Evolutionary conservation across 2,888 invertebrate species (phyloP), one percentile per base, ranked within the genome.

Genomic region (Napeogenes inachia): DNA sequence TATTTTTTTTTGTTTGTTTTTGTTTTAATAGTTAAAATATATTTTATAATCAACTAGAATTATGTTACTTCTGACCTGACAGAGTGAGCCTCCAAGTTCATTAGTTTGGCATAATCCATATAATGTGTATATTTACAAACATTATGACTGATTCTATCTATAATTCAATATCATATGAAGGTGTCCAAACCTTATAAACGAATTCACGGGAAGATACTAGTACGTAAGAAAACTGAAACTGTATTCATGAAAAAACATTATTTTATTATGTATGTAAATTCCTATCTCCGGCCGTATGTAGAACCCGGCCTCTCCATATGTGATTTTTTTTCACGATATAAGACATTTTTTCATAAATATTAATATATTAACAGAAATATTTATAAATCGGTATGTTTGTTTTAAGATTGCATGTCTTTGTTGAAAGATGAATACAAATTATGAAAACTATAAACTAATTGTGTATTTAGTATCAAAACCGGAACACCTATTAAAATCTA

Each of bases 211-310:
- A 10, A 30, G 10, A 2, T 2, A 50, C 10, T 50, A 50, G 50
- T 50, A 30, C 12, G 4, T 6, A 50, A 50, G 30, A 30, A 50
- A 10, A 50, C 30, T 12, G 30, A 30, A 21, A 30, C 10, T 30
- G 8, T 50, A 50, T 50, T 21, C 50, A 50, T 50, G 50, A 30
- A 50, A 30, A 21, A 30, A 50, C 50, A 50, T 50, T 30, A 50
- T 30, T 50, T 50, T 50, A 50, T 50, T 50, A 50, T 50, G 50
- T 50, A 50, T 50, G 50, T 50, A 50, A 50, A 50, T 50, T 30
- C 50, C 6, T 50, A 50, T 30, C 50, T 30, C 30, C 50, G 50
- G 30, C 50, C 21, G 8, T 30, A 50, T 50, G 50, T 30, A 30
- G 21, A 4, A n/a, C n/a, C n/a, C 50, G 30, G 30, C 50, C 50